phyloP scores from a whole-genome alignment of 2,797 vertebrate species.

The Myotis myotis region DNA sequence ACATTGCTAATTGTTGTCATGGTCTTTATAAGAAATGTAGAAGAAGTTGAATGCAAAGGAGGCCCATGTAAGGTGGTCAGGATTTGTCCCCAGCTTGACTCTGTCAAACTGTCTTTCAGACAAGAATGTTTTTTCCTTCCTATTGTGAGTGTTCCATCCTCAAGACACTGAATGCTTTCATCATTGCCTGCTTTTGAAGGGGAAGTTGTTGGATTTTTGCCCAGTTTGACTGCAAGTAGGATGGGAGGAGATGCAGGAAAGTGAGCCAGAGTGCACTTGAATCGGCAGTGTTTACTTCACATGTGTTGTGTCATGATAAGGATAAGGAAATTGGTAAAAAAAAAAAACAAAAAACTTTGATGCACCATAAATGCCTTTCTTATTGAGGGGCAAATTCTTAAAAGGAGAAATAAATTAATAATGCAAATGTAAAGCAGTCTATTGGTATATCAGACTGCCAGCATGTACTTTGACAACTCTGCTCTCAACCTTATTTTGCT shows the following conservation, averaged over 20 bases:
- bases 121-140: constrained; percentile 89
- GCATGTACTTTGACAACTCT: background rate
- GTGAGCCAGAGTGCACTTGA: constrained; percentile 83
- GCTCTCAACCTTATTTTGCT: background rate
- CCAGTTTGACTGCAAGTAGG: constrained; percentile 67
- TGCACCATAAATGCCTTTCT: background rate
- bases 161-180: constrained; percentile 82
- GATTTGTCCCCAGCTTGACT: constrained; percentile 87
- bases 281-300: constrained; percentile 69
- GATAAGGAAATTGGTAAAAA: background rate
- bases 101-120: constrained; percentile 85
- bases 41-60: constrained; percentile 64
- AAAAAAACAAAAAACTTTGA: background rate
- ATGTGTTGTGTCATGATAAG: constrained; percentile 73
- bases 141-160: constrained; percentile 79
- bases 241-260: constrained; percentile 78
- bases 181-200: constrained; percentile 84
- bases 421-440: background rate
- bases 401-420: background rate
- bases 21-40: constrained; percentile 67
- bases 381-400: background rate
- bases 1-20: constrained; percentile 34
- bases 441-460: background rate
- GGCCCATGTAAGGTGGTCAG: constrained; percentile 71
- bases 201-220: constrained; percentile 86